Evolutionary conservation across 2,797 vertebrate species (phyloP).

Genomic region (Sebastes jordani): DNA sequence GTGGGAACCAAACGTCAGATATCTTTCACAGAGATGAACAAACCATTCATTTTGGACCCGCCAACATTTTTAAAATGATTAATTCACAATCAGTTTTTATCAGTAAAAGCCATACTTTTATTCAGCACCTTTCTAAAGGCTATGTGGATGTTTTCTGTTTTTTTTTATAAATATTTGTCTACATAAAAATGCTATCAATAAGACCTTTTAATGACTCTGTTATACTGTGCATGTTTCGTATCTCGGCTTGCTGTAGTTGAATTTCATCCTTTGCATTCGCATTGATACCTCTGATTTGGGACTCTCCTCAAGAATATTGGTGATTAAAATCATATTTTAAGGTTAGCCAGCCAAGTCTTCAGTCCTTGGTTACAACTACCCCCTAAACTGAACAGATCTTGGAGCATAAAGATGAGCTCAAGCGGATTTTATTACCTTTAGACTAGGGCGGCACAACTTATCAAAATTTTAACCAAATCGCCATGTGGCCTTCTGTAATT

Average conservation of each 20-base stretch:
- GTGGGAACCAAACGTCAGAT: too few species aligned
- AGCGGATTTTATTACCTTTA: not conserved
- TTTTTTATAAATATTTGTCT: too few species aligned
- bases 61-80: too few species aligned
- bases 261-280: not conserved
- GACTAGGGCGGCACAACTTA: not conserved
- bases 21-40: too few species aligned
- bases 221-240: not conserved
- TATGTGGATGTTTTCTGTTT: rapidly evolving
- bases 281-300: not conserved
- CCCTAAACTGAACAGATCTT: not conserved
- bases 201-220: not conserved
- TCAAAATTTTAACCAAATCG: too few species aligned
- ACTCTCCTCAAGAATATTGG: not conserved
- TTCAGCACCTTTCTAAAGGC: too few species aligned
- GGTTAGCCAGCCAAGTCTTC: not conserved
- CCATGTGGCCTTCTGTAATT: rapidly evolving
- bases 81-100: too few species aligned
- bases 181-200: too few species aligned
- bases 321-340: not conserved
- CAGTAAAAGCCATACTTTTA: too few species aligned
- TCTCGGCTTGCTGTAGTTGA: not conserved
- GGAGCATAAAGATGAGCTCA: not conserved
- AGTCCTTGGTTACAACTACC: not conserved
- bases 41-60: too few species aligned